Conservation (phyloP, 1,140 invertebrate species). For the Tetramorium simillimum region DNA sequence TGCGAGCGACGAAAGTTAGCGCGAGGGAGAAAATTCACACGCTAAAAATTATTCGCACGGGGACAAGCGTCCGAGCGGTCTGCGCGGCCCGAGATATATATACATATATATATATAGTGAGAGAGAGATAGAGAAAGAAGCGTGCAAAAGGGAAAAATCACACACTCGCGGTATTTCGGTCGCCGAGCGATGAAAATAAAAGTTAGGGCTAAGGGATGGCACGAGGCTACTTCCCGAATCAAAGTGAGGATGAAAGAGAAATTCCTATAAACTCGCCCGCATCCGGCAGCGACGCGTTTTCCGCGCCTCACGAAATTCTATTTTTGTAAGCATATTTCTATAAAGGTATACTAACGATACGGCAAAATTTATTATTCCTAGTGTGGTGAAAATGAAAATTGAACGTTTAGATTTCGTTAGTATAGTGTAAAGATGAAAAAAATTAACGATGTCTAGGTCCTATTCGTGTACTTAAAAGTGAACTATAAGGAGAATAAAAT, state of each 20-base stretch:
- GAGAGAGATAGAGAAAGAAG: neutral
- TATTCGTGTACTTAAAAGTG: conserved; percentile 84
- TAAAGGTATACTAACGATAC: conserved; percentile 86
- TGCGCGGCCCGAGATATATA: conserved; percentile 62
- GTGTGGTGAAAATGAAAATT: conserved; percentile 86
- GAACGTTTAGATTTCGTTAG: conserved; percentile 86
- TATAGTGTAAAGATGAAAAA: conserved; percentile 85
- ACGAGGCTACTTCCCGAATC: conserved; percentile 58
- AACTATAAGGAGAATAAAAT: conserved; percentile 82
- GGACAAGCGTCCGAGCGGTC: conserved; percentile 69
- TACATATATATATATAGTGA: neutral
- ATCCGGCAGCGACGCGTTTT: conserved; percentile 81
- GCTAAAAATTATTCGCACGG: conserved; percentile 82
- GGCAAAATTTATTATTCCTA: conserved; percentile 86
- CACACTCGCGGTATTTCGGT: conserved; percentile 70
- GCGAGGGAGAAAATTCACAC: conserved; percentile 79
- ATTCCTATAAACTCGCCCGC: conserved; percentile 81
- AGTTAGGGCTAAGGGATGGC: conserved; percentile 46
- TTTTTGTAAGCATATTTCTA: conserved; percentile 87
- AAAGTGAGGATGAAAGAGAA: conserved; percentile 70
- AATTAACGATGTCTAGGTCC: conserved; percentile 86
- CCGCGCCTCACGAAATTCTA: conserved; percentile 85
- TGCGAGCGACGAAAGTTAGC: conserved; percentile 59
- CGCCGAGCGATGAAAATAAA: conserved; percentile 49
- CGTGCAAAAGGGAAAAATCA: conserved; percentile 35